Conservation (phyloP, 2,113 vertebrate genomes). For the Lamprologus lemairii region DNA sequence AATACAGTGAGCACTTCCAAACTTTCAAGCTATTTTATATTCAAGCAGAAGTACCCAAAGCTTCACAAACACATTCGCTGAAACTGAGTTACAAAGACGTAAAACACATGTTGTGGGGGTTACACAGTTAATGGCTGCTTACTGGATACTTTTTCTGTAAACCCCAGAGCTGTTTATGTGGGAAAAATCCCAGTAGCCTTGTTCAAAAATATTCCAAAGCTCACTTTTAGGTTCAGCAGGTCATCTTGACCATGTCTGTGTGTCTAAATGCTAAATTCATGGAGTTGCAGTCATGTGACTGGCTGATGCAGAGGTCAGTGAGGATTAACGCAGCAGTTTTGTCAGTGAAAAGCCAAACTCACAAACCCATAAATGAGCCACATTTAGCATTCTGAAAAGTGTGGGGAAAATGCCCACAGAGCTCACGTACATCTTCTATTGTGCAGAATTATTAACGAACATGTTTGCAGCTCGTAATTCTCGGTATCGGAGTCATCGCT, state of each 20-base stretch:
- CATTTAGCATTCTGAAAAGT: background rate
- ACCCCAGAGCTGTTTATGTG: background rate
- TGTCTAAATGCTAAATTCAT: background rate
- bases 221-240: background rate
- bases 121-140: background rate
- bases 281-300: background rate
- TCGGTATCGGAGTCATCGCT: background rate
- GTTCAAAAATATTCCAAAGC: background rate
- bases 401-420: background rate
- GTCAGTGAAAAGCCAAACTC: background rate
- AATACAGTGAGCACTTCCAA: background rate
- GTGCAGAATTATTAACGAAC: background rate
- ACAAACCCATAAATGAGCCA: background rate
- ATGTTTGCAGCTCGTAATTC: background rate
- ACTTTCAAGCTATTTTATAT: background rate
- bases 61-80: background rate
- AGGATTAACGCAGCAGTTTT: background rate
- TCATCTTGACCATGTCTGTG: background rate
- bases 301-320: background rate
- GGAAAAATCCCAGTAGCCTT: background rate
- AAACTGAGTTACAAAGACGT: background rate
- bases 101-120: background rate
- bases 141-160: background rate
- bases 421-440: background rate
- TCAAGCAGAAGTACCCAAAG: background rate